phyloP scores from a whole-genome alignment of 30 jellyfish, hydroid and myxozoan species.

The Nemopilema nomurai region DNA sequence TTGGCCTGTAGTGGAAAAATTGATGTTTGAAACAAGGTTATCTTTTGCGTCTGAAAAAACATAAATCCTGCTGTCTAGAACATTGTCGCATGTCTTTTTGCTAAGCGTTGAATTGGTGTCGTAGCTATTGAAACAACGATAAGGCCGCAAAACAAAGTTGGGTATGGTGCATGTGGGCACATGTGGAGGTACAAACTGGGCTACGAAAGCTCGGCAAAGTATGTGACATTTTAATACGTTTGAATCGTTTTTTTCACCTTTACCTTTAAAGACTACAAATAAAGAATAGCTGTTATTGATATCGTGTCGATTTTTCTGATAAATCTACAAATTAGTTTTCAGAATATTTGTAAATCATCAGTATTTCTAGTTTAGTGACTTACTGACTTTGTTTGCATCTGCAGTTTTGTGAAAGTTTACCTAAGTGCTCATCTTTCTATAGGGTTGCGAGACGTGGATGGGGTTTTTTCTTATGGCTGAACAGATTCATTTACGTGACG shows the following conservation, averaged over 20 bases:
- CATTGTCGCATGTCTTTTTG: background rate
- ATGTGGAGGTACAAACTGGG: constrained; percentile 80
- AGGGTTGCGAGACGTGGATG: constrained; percentile 76
- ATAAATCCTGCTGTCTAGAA: too few relatives aligned
- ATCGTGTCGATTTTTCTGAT: too few relatives aligned
- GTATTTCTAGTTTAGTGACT: too few relatives aligned
- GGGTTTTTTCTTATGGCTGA: constrained; percentile 96
- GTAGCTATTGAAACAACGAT: constrained; percentile 77
- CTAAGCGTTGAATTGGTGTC: too few relatives aligned
- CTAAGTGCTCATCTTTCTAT: background rate
- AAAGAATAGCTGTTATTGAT: too few relatives aligned
- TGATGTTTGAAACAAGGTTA: background rate
- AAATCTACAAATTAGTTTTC: too few relatives aligned
- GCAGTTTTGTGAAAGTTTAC: too few relatives aligned
- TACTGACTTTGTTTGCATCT: too few relatives aligned
- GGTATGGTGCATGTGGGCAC: constrained; percentile 96
- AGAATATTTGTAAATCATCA: too few relatives aligned
- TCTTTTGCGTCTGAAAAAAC: too few relatives aligned
- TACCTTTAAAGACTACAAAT: background rate
- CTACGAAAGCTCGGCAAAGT: constrained; percentile 63
- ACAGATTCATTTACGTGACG: constrained; percentile 71
- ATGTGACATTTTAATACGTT: constrained; percentile 4
- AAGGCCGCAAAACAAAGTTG: constrained; percentile 76
- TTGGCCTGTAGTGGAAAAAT: background rate
- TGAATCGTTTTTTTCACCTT: background rate